These are phyloP conservation scores for Mylabris sibirica DNA, from an alignment of 2,888 invertebrate species.

Conservation along the genomic window DNA sequence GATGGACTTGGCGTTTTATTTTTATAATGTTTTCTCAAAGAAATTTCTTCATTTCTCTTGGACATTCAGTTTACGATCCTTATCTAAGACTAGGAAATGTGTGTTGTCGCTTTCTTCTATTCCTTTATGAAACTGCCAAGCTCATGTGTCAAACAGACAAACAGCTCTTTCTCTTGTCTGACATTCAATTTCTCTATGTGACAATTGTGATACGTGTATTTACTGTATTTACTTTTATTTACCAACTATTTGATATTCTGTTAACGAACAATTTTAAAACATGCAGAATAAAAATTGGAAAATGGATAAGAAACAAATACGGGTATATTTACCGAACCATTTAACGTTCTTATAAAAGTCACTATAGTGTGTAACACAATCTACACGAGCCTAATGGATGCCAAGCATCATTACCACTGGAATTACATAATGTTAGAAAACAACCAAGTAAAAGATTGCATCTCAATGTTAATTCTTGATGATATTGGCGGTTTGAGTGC, in stretches of 20 bases:
- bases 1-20: background rate
- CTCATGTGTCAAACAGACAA: background rate
- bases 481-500: background rate
- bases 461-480: background rate
- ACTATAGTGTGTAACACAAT: background rate
- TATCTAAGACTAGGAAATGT: background rate
- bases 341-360: background rate
- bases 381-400: slow-evolving; percentile 3
- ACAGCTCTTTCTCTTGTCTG: background rate
- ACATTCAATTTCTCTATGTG: slow-evolving; percentile 5
- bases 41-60: background rate
- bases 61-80: background rate
- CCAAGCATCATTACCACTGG: slow-evolving; percentile 7
- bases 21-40: background rate
- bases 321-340: slow-evolving; percentile 10
- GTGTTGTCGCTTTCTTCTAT: background rate
- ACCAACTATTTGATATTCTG: slow-evolving; percentile 5
- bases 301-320: slow-evolving; percentile 4
- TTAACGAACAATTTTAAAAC: background rate
- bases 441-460: background rate
- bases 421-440: background rate
- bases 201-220: slow-evolving; percentile 1
- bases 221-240: background rate
- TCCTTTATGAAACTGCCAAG: background rate
- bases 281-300: background rate